Evolutionary conservation across 1,140 invertebrate genomes (phyloP).

Genomic region (Drosophila setifemur): DNA sequence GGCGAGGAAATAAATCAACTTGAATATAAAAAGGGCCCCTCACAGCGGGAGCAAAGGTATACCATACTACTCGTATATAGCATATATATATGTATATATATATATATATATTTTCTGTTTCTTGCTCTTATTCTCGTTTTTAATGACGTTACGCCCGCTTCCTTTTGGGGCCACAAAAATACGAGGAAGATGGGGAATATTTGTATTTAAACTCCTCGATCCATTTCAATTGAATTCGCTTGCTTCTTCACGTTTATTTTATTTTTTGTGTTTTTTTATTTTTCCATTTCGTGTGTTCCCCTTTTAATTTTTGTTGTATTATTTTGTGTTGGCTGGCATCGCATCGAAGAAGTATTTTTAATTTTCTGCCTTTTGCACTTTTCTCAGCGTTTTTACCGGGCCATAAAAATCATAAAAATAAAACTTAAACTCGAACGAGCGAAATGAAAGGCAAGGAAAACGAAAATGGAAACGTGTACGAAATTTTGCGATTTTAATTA

Average conservation of each 20-base stretch:
- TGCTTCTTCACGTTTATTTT: conserved; percentile 5
- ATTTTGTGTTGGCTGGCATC: conserved; percentile 28
- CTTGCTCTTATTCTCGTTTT: conserved; percentile 36
- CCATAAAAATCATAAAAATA: conserved; percentile 78
- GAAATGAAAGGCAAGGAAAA: conserved; percentile 19
- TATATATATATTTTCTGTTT: not conserved
- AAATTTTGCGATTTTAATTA: conserved; percentile 81
- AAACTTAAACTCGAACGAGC: conserved; percentile 45
- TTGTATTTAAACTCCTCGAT: conserved; percentile 49
- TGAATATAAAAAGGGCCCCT: conserved; percentile 29
- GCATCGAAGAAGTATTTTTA: conserved; percentile 74
- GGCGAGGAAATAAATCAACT: conserved; percentile 62
- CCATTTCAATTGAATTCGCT: conserved; percentile 69
- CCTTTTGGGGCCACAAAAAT: conserved; percentile 45
- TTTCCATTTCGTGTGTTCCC: conserved; percentile 23
- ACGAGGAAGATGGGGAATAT: conserved; percentile 30
- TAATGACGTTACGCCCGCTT: conserved; percentile 74
- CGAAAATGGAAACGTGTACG: conserved; percentile 77
- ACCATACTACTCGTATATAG: not conserved
- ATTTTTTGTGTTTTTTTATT: not conserved
- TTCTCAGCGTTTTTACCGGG: conserved; percentile 67
- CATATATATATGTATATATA: not conserved
- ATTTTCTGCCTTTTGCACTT: conserved; percentile 79
- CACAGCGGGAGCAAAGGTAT: conserved; percentile 30
- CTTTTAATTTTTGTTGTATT: conserved; percentile 25